Evolutionary conservation across 2,888 invertebrate species (phyloP).

Genomic region (Lasius fuliginosus): DNA sequence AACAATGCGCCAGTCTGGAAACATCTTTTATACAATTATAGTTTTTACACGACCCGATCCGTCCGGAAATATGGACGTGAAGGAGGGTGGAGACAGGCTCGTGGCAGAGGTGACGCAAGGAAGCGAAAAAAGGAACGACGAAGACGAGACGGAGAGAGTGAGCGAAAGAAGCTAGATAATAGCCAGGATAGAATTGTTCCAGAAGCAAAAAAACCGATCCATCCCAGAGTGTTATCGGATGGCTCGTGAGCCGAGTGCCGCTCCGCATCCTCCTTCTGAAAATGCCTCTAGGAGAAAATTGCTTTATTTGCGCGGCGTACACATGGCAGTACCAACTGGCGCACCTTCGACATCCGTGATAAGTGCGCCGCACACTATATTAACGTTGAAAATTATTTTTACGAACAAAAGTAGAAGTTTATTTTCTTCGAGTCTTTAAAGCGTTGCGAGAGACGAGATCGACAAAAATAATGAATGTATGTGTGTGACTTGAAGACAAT

Average conservation of each 20-base stretch:
- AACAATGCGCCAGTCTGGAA: slow-evolving; percentile 61
- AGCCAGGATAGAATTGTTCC: slow-evolving; percentile 83
- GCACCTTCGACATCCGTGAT: slow-evolving; percentile 38
- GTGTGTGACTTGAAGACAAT: neutral
- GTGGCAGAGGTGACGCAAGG: slow-evolving; percentile 54
- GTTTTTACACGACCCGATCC: slow-evolving; percentile 79
- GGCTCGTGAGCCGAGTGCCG: slow-evolving; percentile 68
- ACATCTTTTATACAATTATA: slow-evolving; percentile 84
- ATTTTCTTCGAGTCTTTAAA: neutral
- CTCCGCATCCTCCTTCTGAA: slow-evolving; percentile 58
- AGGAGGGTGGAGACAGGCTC: slow-evolving; percentile 62
- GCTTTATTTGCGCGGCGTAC: slow-evolving; percentile 66
- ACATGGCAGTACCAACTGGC: slow-evolving; percentile 53
- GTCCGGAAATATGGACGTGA: slow-evolving; percentile 78
- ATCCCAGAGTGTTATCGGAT: slow-evolving; percentile 83
- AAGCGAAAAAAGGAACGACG: slow-evolving; percentile 54
- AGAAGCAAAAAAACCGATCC: slow-evolving; percentile 82
- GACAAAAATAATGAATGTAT: neutral
- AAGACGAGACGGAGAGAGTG: slow-evolving; percentile 49
- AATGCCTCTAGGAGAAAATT: slow-evolving; percentile 69
- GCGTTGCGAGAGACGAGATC: neutral
- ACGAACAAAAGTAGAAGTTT: neutral
- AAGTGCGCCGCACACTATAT: slow-evolving; percentile 35
- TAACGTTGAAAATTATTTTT: slow-evolving; percentile 25
- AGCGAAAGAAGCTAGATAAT: slow-evolving; percentile 77